Evolutionary conservation across 2,888 invertebrate genomes (phyloP), one percentile per base, ranked within the genome.

Genomic region (Crioceris asparagi): DNA sequence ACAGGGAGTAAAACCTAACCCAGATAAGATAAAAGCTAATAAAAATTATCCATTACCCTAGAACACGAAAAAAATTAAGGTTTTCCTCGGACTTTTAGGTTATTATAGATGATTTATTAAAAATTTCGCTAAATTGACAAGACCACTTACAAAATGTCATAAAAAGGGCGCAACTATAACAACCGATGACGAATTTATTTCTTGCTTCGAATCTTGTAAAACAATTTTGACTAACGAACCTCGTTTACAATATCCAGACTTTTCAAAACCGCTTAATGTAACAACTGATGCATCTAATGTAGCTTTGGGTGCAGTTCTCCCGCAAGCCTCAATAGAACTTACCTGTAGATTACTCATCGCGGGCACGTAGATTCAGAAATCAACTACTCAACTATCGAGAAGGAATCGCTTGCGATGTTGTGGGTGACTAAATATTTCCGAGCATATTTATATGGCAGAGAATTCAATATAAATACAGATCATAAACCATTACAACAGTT

Each of bases 261-360:
- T 30, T 14, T 12, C 30, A 6, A 30, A 30, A 30, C 8, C 30
- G 4, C 16, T 30, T 25, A 12, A 14, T 16, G 6, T 36, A 16
- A 36, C 31, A 3, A 36, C 36, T 3, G 36, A 36, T 16, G 36
- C 31, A n/a, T 17, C 11, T 14, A 30, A 30, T n/a, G 6, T 30
- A 10, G 30, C 30, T 14, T 4, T 30, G 6, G 30, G 30, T 4
- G 30, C 30, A 10, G 21, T 21, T 21, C 21, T 21, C 10, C 10
- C 21, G 7, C 21, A 21, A 21, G 10, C 6, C 10, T 21, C 21
- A 21, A 21, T 7, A n/a, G n/a, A n/a, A n/a, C n/a, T n/a, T n/a
- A 21, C 21, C 21, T 10, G 10, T 21, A 21, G 21, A 6, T 7
- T 21, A 21, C 10, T 6, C 21, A 21, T 21, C 21, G 6, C 6